These are phyloP conservation scores for Antechinus stuartii DNA, from an alignment of 2,113 vertebrate species.

Conservation along the genomic window DNA sequence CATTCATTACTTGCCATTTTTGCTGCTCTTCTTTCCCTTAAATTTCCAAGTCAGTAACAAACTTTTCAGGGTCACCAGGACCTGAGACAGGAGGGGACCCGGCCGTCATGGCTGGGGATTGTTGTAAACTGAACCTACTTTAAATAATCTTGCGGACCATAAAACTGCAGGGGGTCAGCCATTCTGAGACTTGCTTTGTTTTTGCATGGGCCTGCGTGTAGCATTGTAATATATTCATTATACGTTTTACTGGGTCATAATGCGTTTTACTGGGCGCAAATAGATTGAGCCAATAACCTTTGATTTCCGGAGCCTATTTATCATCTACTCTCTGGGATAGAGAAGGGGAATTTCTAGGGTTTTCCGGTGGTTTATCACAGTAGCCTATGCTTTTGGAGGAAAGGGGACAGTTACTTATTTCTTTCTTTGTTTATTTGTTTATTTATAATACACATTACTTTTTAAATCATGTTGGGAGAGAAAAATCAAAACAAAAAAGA, in stretches of 20 bases:
- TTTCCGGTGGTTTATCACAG: not conserved
- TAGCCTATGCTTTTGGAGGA: not conserved
- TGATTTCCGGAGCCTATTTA: not conserved
- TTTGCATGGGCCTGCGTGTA: not conserved
- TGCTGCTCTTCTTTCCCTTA: not conserved
- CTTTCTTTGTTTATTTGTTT: not conserved
- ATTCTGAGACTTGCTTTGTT: not conserved
- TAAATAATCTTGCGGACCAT: constrained; percentile 2
- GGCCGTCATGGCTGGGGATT: not conserved
- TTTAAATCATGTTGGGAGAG: too few species aligned
- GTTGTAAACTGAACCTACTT: not conserved
- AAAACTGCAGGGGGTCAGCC: not conserved
- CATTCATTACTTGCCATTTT: not conserved
- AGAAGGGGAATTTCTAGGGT: not conserved
- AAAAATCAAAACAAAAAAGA: too few species aligned
- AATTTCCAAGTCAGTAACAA: not conserved
- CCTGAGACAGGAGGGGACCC: not conserved
- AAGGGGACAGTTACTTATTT: not conserved
- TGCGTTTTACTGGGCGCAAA: not conserved
- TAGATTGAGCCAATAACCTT: not conserved
- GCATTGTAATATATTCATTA: not conserved
- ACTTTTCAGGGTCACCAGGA: not conserved
- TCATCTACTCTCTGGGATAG: not conserved
- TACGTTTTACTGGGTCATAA: not conserved
- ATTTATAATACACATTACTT: too few species aligned